Conservation (phyloP, 92 coral and sea anemone species). For the Umimayanthus kanabou region DNA sequence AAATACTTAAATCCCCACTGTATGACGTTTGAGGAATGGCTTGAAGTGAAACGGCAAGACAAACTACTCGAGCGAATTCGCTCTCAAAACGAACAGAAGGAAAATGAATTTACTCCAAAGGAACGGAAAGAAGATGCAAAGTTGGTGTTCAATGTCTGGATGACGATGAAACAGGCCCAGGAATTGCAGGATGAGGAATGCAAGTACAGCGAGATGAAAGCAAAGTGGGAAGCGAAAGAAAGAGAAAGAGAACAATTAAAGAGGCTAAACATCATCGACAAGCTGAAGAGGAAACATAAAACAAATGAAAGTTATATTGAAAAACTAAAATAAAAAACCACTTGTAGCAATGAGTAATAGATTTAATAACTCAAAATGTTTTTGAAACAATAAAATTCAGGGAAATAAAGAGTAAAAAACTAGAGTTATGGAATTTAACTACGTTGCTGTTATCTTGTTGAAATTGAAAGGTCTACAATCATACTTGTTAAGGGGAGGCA, state of each 20-base stretch:
- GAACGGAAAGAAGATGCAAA: slow-evolving; percentile 80
- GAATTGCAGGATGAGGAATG: slow-evolving; percentile 77
- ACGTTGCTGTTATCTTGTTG: no score
- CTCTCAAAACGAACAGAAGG: slow-evolving; percentile 67
- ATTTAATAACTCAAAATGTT: no score
- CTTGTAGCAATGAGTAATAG: background rate
- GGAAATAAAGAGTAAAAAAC: background rate
- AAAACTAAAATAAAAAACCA: background rate
- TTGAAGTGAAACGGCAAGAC: slow-evolving; percentile 78
- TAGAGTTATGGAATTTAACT: no score
- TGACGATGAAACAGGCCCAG: slow-evolving; percentile 81
- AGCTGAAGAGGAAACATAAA: slow-evolving; percentile 36
- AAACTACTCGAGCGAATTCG: slow-evolving; percentile 74
- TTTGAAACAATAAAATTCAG: no score
- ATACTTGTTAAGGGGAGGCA: no score
- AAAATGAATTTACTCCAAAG: slow-evolving; percentile 54
- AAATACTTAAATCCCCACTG: slow-evolving; percentile 77
- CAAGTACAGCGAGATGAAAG: slow-evolving; percentile 84
- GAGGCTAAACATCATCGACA: slow-evolving; percentile 47
- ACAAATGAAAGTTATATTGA: background rate
- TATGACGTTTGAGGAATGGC: slow-evolving; percentile 93
- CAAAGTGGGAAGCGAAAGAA: slow-evolving; percentile 84
- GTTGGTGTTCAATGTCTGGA: slow-evolving; percentile 87
- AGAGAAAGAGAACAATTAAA: slow-evolving; percentile 66
- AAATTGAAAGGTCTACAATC: no score